Evolutionary conservation across 2,113 vertebrate genomes (phyloP), one percentile per base, ranked within the genome.

Genomic region (Pseudorhombus dupliciocellatus): DNA sequence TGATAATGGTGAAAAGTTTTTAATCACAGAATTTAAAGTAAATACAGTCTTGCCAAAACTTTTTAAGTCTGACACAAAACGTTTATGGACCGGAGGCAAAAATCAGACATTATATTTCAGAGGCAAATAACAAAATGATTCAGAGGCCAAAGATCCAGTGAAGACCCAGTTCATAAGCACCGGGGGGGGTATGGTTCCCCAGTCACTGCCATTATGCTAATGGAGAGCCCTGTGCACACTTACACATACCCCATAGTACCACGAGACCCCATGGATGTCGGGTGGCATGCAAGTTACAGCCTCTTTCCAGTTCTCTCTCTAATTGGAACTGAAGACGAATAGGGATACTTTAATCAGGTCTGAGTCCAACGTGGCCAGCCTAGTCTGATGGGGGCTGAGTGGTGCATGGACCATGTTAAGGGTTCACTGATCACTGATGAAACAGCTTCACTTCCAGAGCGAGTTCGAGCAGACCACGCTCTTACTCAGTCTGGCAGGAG

Each of bases 191-290:
- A 73, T 75, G 80, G 55, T 66, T 77, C 76, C 16, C 69, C 59
- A 85, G 91, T 91, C 91, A 91, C 86, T 79, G 87, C 80, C 75
- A 91, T 91, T 90, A 91, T 91, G 90, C 67, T 89, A 90, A 92
- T 89, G 40, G 15, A 0, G 40, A 67, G 58, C 64, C 70, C 34
- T 73, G 69, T 78, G 78, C 66, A 73, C 48, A 75, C 86, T 79
- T 82, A 83, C 77, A 88, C 60, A 74, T 70, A 87, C 63, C 57
- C 88, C 77, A 81, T 83, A 88, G 75, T 77, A 70, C 55, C 67
- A 81, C 67, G 70, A 85, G 61, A 90, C 70, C 79, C 75, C 81
- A 70, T 74, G 69, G 80, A 90, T 86, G 81, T 67, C 42, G 81
- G 83, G 81, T 85, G 86, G 86, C 79, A 77, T 81, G 76, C 73